phyloP scores from a whole-genome alignment of 2,113 vertebrate species.

The Laterallus jamaicensis region DNA sequence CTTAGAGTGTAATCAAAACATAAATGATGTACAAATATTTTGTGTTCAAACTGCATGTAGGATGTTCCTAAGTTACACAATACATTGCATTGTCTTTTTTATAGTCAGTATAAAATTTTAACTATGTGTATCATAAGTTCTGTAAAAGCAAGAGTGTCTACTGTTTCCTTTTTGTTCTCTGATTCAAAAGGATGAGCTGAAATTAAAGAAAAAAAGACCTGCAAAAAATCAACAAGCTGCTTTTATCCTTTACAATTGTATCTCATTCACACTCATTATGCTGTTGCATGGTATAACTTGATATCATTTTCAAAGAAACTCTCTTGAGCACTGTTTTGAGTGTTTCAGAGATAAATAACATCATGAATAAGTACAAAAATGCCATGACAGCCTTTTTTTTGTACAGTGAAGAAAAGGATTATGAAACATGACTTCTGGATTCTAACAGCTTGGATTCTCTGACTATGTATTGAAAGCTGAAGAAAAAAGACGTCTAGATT shows the following conservation, averaged over 20 bases:
- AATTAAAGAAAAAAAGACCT: neutral
- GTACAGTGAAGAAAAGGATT: neutral
- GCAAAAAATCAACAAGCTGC: neutral
- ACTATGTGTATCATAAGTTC: constrained; percentile 4
- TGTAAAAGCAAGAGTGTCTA: constrained; percentile 14
- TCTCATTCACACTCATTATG: neutral
- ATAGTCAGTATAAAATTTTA: constrained; percentile 55
- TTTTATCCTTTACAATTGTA: neutral
- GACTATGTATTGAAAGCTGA: neutral
- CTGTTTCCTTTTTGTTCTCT: constrained; percentile 11
- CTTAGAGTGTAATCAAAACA: constrained; percentile 78
- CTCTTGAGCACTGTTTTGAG: neutral
- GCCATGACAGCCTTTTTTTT: neutral
- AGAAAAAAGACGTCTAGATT: neutral
- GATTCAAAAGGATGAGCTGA: constrained; percentile 23
- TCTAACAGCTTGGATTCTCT: neutral
- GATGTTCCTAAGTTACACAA: constrained; percentile 60
- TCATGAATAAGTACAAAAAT: constrained; percentile 17
- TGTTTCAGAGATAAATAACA: constrained; percentile 29
- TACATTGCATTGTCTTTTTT: constrained; percentile 34
- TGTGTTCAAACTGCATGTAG: constrained; percentile 60
- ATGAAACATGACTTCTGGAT: neutral
- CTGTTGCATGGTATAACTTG: neutral
- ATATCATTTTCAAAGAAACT: constrained; percentile 15
- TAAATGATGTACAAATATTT: constrained; percentile 77